Evolutionary conservation across 2,797 vertebrate species (phyloP).

Genomic region (Octomys mimax): DNA sequence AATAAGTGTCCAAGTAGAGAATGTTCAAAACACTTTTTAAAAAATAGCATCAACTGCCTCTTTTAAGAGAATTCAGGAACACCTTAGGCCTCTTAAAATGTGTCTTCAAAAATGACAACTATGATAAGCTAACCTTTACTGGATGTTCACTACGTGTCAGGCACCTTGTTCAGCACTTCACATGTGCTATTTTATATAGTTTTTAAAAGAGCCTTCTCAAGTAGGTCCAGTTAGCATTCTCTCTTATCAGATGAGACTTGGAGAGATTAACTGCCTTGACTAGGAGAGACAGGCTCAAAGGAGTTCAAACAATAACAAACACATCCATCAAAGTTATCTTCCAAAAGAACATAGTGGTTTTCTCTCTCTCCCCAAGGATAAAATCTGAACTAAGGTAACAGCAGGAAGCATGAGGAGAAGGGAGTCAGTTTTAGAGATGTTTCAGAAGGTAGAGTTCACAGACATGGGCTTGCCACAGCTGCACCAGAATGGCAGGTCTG

Average conservation of each 20-base stretch:
- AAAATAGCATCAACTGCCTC: conserved; percentile 30
- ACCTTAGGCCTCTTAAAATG: not conserved
- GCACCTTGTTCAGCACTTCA: not conserved
- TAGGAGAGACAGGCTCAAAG: conserved; percentile 15
- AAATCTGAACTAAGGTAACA: not conserved
- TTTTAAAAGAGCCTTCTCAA: not conserved
- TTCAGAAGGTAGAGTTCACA: not conserved
- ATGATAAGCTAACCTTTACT: not conserved
- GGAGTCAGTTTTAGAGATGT: not conserved
- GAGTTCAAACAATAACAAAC: conserved; percentile 63
- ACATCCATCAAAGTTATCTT: conserved; percentile 70
- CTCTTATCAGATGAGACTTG: conserved; percentile 35
- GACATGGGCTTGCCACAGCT: not conserved
- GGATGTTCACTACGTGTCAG: not conserved
- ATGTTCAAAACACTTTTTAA: not conserved
- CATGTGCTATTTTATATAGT: not conserved
- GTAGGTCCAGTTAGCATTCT: not conserved
- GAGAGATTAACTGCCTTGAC: conserved; percentile 47
- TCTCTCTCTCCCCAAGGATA: not conserved
- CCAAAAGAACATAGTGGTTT: conserved; percentile 57
- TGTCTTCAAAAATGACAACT: not conserved
- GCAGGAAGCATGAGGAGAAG: not conserved
- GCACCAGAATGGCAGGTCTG: not conserved
- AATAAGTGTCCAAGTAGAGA: conserved; percentile 2
- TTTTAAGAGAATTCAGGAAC: conserved; percentile 2